Percentiles rank a stretch among this genome's conserved stretches.
These are phyloP conservation scores for Chaetura pelagica DNA, from an alignment of 2,113 vertebrate genomes.

Conservation along the genomic window DNA sequence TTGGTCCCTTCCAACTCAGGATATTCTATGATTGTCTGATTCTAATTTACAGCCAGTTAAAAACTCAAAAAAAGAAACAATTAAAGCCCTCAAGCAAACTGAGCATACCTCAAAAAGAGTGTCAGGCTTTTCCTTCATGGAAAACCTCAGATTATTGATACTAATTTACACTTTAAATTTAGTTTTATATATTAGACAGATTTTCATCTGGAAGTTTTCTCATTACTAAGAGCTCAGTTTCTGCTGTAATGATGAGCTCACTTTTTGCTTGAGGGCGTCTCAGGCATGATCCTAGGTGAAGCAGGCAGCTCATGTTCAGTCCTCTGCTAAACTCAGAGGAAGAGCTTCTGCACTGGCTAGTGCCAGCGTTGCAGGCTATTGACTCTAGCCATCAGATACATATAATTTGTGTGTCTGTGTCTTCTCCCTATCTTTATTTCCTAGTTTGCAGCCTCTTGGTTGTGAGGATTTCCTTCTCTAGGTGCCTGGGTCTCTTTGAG, in stretches of 20 bases:
- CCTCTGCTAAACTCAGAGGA: not conserved
- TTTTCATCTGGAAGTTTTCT: not conserved
- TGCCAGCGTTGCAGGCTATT: not conserved
- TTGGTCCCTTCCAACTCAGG: fast-evolving
- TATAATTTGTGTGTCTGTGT: too few species aligned
- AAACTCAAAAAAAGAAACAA: not conserved
- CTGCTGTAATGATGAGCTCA: not conserved
- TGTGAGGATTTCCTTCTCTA: not conserved
- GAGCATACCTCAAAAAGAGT: not conserved
- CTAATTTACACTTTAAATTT: not conserved
- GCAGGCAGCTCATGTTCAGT: not conserved
- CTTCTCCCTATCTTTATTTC: not conserved
- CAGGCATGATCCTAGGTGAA: not conserved
- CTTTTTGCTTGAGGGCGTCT: not conserved
- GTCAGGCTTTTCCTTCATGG: fast-evolving
- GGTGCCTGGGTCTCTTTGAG: not conserved
- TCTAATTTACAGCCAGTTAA: not conserved
- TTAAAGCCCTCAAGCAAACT: not conserved
- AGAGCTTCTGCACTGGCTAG: not conserved
- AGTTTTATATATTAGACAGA: not conserved
- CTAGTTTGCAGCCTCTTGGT: not conserved
- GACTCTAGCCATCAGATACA: not conserved
- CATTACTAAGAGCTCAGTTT: not conserved
- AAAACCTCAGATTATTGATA: not conserved
- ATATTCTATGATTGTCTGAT: not conserved